phyloP scores from a whole-genome alignment of 2,888 invertebrate species.

The Latrodectus hesperus region DNA sequence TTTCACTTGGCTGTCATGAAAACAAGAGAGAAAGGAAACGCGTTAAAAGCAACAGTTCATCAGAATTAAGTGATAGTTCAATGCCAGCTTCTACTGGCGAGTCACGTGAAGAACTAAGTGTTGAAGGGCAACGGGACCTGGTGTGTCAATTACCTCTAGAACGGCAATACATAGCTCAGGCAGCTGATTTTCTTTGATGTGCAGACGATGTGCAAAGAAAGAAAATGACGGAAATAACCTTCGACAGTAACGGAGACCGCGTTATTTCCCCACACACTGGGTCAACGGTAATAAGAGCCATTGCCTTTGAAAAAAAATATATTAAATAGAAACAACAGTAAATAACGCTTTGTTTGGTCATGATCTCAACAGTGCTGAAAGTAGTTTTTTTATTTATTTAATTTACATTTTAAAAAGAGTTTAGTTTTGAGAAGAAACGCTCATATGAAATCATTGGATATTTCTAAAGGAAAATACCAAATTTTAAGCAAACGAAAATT shows the following conservation, averaged over 20 bases:
- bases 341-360: conserved; percentile 58
- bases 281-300: conserved; percentile 30
- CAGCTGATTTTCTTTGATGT: conserved; percentile 20
- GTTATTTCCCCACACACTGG: conserved; percentile 24
- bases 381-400: neutral
- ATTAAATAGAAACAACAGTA: conserved; percentile 7
- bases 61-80: conserved; percentile 17
- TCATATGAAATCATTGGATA: too few relatives aligned
- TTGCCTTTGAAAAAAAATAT: conserved; percentile 12
- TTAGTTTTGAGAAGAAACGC: too few relatives aligned
- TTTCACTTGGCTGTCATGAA: neutral
- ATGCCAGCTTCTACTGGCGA: conserved; percentile 25
- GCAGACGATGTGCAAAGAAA: conserved; percentile 29
- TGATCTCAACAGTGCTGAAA: conserved; percentile 9
- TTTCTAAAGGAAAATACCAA: too few relatives aligned
- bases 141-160: conserved; percentile 46
- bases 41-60: neutral
- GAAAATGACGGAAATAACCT: conserved; percentile 63
- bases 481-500: too few relatives aligned
- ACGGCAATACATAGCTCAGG: conserved; percentile 22
- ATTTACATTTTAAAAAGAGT: neutral
- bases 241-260: conserved; percentile 33
- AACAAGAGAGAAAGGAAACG: conserved; percentile 4
- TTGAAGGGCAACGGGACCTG: conserved; percentile 39
- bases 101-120: conserved; percentile 27